A percentile compares a stretch with the other conserved stretches of the same genome.
These are phyloP conservation scores for Lissocephala sabroskyi DNA, from an alignment of 2,888 invertebrate genomes.

Conservation along the genomic window DNA sequence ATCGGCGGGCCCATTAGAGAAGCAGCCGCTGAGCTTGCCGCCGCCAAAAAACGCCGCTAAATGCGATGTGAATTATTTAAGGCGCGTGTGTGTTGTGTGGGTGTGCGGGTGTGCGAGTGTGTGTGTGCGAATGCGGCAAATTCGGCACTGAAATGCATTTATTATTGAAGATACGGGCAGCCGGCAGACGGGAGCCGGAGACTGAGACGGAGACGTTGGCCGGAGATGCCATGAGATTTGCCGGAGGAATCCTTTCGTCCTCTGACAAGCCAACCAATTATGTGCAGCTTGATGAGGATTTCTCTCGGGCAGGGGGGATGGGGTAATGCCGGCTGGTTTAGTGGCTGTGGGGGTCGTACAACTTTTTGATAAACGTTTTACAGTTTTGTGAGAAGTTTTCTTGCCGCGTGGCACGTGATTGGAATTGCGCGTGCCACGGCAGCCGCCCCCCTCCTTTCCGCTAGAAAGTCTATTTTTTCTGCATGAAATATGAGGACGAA, in stretches of 20 bases:
- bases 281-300: slow-evolving; percentile 41
- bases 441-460: too few relatives aligned
- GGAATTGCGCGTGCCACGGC: slow-evolving; percentile 53
- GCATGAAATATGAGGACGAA: neutral
- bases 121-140: slow-evolving; percentile 66
- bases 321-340: neutral
- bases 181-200: slow-evolving; percentile 8
- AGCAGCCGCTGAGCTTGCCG: too few relatives aligned
- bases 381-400: slow-evolving; percentile 52
- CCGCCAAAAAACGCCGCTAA: slow-evolving; percentile 50
- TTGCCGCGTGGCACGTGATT: slow-evolving; percentile 54
- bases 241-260: too few relatives aligned
- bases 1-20: slow-evolving; percentile 53
- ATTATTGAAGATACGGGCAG: slow-evolving; percentile 53
- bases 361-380: slow-evolving; percentile 59
- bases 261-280: slow-evolving; percentile 52
- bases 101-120: too few relatives aligned
- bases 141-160: slow-evolving; percentile 66
- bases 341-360: neutral
- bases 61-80: slow-evolving; percentile 63
- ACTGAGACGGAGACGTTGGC: too few relatives aligned
- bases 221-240: too few relatives aligned
- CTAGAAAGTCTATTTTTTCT: too few relatives aligned
- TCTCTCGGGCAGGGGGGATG: neutral
- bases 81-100: slow-evolving; percentile 66